Evolutionary conservation across 1,140 invertebrate genomes (phyloP), one percentile per base, ranked within the genome.

Genomic region (Drosophila athabasca): DNA sequence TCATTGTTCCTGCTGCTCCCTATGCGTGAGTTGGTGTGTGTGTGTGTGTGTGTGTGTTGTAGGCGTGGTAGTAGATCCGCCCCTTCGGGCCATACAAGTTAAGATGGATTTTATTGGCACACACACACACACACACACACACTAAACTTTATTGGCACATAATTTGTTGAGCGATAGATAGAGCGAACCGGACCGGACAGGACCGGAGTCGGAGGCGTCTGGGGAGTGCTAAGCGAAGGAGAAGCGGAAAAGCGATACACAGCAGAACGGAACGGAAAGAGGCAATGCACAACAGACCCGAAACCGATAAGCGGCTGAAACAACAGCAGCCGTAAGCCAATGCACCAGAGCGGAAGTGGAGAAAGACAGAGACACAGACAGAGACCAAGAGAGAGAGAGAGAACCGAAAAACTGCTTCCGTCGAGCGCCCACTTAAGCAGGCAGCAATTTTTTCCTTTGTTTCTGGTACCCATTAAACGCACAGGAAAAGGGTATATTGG

Each of bases 101-200:
- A 76, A 87, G 83, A 87, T 88, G 79, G 85, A 88, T 87, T 87
- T 87, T 87, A 87, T 87, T 87, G 73, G 82, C 44, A 64, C 55
- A 6, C 29, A 29, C 29, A 29, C 29, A 29, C 17, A 19, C 26
- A 6, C 48, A 22, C 15, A 9, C 7, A 19, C n/a, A n/a, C n/a
- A n/a, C n/a, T n/a, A 11, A 71, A 66, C 65, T 88, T 87, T 87
- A 87, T 87, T 88, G 82, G 72, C 82, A 83, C 83, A 88, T 88
- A 75, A 87, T 87, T 87, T 79, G 83, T 72, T 58, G 62, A 57
- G 19, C 55, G 44, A 71, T 61, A 76, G 74, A 85, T 87, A 66
- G 64, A 70, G 8, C 0, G 31, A 0, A 3, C 8, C 9, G 31
- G 31, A 35, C 9, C 3, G 31, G 31, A 31, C 31, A 3, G 9